Evolutionary conservation across 2,888 invertebrate genomes (phyloP).

Genomic region (Diplolepis rosae): DNA sequence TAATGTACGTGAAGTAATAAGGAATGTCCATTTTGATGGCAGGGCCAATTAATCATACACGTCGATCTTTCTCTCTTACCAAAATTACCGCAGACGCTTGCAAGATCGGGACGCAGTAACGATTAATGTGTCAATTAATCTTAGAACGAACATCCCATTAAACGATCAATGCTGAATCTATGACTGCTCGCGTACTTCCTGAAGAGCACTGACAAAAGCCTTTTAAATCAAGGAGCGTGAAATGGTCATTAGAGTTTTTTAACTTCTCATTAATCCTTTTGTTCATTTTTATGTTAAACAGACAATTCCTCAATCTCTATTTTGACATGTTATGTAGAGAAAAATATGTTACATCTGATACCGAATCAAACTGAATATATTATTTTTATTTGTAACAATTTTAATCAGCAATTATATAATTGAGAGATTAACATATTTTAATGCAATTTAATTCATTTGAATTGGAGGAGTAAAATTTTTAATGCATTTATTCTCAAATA

Average conservation of each 20-base stretch:
- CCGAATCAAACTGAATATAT: background rate
- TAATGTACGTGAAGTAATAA: background rate
- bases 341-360: background rate
- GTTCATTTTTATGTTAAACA: background rate
- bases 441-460: too few species aligned
- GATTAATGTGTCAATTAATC: conserved; percentile 49
- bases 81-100: background rate
- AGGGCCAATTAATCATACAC: conserved; percentile 9
- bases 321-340: background rate
- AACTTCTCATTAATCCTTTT: background rate
- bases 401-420: too few species aligned
- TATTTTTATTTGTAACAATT: background rate
- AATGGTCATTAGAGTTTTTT: background rate
- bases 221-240: conserved; percentile 22
- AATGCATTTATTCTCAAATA: too few species aligned
- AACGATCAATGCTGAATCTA: conserved; percentile 18
- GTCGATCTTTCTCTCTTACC: background rate
- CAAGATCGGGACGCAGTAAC: conserved; percentile 37
- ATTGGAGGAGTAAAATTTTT: too few species aligned
- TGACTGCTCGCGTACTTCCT: background rate
- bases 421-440: too few species aligned
- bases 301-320: background rate
- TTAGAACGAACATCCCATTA: conserved; percentile 19
- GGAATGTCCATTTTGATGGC: conserved; percentile 5
- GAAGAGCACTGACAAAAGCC: background rate